Conservation (phyloP, 2,113 vertebrate genomes). For the Gavialis gangeticus region DNA sequence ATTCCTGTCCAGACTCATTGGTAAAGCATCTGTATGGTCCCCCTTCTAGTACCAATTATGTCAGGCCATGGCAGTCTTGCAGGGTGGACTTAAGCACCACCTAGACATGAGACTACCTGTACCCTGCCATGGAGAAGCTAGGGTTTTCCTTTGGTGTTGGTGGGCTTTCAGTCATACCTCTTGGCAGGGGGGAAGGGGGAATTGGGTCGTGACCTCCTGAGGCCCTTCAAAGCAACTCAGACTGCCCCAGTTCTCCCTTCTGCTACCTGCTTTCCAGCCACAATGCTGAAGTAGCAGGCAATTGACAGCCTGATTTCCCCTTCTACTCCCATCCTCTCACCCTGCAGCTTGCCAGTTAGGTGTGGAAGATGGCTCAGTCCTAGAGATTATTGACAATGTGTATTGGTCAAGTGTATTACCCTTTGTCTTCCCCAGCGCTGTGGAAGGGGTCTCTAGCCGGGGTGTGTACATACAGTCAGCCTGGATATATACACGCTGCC, state of each 20-base stretch:
- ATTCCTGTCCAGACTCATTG: neutral
- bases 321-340: neutral
- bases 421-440: constrained; percentile 65
- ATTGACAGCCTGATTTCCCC: neutral
- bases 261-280: neutral
- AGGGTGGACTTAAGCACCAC: neutral
- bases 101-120: neutral
- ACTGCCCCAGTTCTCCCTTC: neutral
- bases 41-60: neutral
- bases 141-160: neutral
- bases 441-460: constrained; percentile 48
- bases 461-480: constrained; percentile 38
- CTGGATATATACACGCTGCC: accelerated
- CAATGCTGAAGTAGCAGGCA: accelerated
- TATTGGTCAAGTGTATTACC: constrained; percentile 42
- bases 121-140: neutral
- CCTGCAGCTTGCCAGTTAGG: neutral
- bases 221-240: neutral
- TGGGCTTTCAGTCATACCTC: neutral
- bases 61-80: neutral
- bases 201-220: too few relatives aligned
- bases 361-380: neutral
- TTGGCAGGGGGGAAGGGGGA: too few relatives aligned
- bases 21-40: neutral
- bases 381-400: accelerated